phyloP scores from a whole-genome alignment of 2,113 vertebrate genomes.

The Eira barbara region DNA sequence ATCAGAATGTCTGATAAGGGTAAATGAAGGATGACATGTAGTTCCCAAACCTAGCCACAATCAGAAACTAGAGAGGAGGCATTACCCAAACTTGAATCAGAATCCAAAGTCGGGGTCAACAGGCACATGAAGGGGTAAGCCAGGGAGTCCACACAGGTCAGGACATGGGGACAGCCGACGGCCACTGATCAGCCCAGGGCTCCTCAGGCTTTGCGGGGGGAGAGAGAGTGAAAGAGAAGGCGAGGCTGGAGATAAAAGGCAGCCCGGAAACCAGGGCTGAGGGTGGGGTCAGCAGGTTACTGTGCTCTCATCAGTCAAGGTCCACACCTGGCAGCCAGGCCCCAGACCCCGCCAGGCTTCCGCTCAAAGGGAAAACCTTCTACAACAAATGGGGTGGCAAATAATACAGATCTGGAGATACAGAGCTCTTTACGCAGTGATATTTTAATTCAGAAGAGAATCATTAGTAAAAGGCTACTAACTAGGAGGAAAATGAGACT shows the following conservation, averaged over 20 bases:
- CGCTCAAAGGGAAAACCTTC: neutral
- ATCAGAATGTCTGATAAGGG: neutral
- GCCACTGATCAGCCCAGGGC: neutral
- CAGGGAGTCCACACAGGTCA: neutral
- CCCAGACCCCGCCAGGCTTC: neutral
- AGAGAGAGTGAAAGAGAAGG: neutral
- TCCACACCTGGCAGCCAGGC: constrained; percentile 71
- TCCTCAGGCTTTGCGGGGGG: neutral
- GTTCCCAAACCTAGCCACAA: neutral
- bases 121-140: neutral
- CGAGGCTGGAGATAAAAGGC: constrained; percentile 43
- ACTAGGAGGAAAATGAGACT: neutral
- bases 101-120: constrained; percentile 46
- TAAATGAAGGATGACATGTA: constrained; percentile 44
- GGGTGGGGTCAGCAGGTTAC: constrained; percentile 52
- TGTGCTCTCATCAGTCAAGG: constrained; percentile 44
- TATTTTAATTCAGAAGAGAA: neutral
- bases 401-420: neutral
- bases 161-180: neutral
- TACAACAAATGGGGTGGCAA: neutral
- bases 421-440: rapidly evolving
- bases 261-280: constrained; percentile 27
- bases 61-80: constrained; percentile 23
- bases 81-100: constrained; percentile 21
- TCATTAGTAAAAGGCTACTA: neutral